A percentile compares a stretch with the other conserved stretches of the same genome.
Evolutionary conservation across 2,113 vertebrate species (phyloP).

Genomic region (Hucho hucho): DNA sequence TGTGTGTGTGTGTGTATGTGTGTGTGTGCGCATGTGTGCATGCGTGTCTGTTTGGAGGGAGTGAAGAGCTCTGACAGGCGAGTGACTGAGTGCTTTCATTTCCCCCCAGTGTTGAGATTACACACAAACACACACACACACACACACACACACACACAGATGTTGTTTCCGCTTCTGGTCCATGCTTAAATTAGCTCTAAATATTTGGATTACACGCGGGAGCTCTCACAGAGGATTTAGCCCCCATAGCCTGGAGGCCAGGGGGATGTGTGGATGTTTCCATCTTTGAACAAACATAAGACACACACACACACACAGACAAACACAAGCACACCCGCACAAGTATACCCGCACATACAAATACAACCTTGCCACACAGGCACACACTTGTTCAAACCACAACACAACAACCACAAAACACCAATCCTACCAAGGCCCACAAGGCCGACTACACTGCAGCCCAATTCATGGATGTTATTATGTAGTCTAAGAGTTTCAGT

Average conservation of each 20-base stretch:
- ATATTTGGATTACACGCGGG: conserved; percentile 77
- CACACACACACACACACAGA: conserved; percentile 19
- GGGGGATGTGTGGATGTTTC: conserved; percentile 62
- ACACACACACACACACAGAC: conserved; percentile 16
- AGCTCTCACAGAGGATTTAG: conserved; percentile 74
- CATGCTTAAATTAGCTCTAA: conserved; percentile 78
- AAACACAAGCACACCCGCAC: conserved; percentile 20
- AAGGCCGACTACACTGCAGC: neutral
- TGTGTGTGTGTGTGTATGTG: conserved; percentile 49
- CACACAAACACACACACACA: conserved; percentile 27
- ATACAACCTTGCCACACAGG: conserved; percentile 12
- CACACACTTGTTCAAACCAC: neutral
- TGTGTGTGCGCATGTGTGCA: conserved; percentile 22
- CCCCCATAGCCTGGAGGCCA: conserved; percentile 63
- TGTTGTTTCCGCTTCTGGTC: conserved; percentile 72
- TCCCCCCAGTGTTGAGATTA: conserved; percentile 64
- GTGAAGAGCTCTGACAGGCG: conserved; percentile 72
- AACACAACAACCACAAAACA: conserved; percentile 17
- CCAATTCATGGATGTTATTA: neutral
- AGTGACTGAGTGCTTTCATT: conserved; percentile 75
- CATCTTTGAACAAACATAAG: conserved; percentile 37
- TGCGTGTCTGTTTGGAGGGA: conserved; percentile 21
- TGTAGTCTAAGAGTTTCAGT: conserved; percentile 19
- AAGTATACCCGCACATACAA: conserved; percentile 4
- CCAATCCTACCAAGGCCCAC: conserved; percentile 8